Evolutionary conservation across 1,140 invertebrate genomes (phyloP), one percentile per base, ranked within the genome.

Genomic region (Nasonia giraulti): DNA sequence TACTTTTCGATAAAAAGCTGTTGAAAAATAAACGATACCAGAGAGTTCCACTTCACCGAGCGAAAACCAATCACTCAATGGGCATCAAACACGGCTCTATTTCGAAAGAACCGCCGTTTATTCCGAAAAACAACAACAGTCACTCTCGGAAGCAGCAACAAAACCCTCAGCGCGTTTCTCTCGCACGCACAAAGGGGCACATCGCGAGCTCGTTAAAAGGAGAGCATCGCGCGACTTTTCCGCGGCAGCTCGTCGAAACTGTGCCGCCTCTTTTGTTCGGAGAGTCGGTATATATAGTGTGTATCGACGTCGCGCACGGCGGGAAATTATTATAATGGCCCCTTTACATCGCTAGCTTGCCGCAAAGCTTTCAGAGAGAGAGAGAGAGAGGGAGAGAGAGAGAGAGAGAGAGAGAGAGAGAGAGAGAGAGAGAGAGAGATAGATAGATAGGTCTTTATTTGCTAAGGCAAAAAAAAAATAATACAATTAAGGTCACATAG

Each of bases 281-380:
- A 4, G 20, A n/a, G 17, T 62, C 55, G n/a, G 33, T 37, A 37
- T 37, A 37, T 37, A 37, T 37, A 37, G 27, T 5, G 5, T 37
- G 17, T 62, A 62, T 62, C 55, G 55, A 62, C 55, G 55, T n/a
- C 23, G 11, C 23, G 31, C 0, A 2, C 10, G 31, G 10, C 10
- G 23, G 11, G 68, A 17, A 71, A 33, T 71, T 71, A 71, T 71
- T 71, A 33, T 71, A 71, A 71, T 71, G 68, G 68, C 68, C 27
- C 68, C 27, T 10, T 71, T 71, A 27, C 11, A 31, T 12, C 27
- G 68, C 31, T 71, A 2, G 10, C 68, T 10, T 33, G 23, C 68
- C 68, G 6, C 68, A 71, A 71, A n/a, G n/a, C n/a, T n/a, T n/a
- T n/a, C n/a, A 4, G 62, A 66, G n/a, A 10, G 66, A 23, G 23